Evolutionary conservation across 2,888 invertebrate species (phyloP), one percentile per base, ranked within the genome.

Genomic region (Anoplius nigerrimus): DNA sequence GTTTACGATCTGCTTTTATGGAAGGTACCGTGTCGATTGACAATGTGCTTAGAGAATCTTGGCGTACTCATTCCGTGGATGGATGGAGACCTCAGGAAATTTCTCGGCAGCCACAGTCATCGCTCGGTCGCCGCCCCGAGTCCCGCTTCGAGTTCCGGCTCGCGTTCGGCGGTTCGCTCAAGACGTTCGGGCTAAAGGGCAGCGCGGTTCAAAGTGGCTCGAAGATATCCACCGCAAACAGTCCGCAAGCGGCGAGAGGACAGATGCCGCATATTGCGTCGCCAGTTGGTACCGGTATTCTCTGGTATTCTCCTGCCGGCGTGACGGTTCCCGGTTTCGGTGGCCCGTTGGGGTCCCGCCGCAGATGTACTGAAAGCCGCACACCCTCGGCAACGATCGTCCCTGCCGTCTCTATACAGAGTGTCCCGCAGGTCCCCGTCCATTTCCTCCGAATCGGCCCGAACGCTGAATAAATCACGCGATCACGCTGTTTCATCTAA

Each of bases 221-320:
- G 74, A 60, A 75, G 66, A 74, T 75, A 80, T 76, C 75, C 71
- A 43, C 81, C 83, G 66, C 83, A 83, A 83, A 79, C 72, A 82
- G 69, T 75, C 78, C 78, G 75, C 80, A 75, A 77, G 34, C 34
- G 69, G 65, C 68, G 67, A 67, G 68, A 66, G 73, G 76, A 81
- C 80, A 79, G 77, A 80, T 78, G 79, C 70, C 76, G 74, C 74
- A 76, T 80, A 80, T 81, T 73, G 75, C 66, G 61, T 52, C 72
- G 67, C 67, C 75, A 78, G 76, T 79, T 79, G 75, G 75, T 73
- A 52, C 66, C 62, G 67, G 71, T 72, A 78, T 76, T 81, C 77
- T 69, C 72, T 61, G 34, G 34, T 34, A 34, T 34, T 34, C 34
- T 34, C 6, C 8, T 34, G 72, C 54, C 73, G 74, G 72, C 48